phyloP scores from a whole-genome alignment of 2,888 invertebrate species.

The Phyllotreta striolata region DNA sequence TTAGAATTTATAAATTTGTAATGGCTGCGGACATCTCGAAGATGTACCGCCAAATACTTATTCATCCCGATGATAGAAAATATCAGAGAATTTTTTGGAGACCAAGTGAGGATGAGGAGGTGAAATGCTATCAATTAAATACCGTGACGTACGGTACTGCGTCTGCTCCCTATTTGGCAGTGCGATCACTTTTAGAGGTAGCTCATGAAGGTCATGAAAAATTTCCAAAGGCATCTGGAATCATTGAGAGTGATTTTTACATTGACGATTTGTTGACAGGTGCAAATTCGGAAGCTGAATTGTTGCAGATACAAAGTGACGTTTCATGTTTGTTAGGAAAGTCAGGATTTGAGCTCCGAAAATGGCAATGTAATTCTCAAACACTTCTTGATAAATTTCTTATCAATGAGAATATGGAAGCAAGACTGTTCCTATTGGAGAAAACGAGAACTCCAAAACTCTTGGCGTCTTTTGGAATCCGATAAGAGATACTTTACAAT shows the following conservation, averaged over 20 bases:
- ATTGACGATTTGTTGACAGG: conserved; percentile 51
- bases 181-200: conserved; percentile 44
- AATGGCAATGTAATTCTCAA: conserved; percentile 27
- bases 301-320: conserved; percentile 23
- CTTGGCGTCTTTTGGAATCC: conserved; percentile 33
- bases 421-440: conserved; percentile 21
- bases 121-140: conserved; percentile 32
- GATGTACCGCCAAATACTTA: conserved; percentile 38
- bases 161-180: conserved; percentile 43
- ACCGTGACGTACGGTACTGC: conserved; percentile 35
- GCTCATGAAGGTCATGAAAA: conserved; percentile 39
- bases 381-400: conserved; percentile 14
- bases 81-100: conserved; percentile 34
- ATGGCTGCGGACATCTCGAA: conserved; percentile 38
- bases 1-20: conserved; percentile 11
- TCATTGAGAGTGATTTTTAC: conserved; percentile 47
- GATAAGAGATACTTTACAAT: conserved; percentile 28
- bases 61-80: conserved; percentile 13
- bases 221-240: conserved; percentile 33
- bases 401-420: conserved; percentile 16
- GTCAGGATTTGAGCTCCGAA: conserved; percentile 30
- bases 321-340: conserved; percentile 14
- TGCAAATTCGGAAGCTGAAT: conserved; percentile 22
- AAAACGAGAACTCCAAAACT: conserved; percentile 32
- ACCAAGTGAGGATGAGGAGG: conserved; percentile 14